Base-by-base conservation (phyloP, 2,113 vertebrate species). In the Guaruba guarouba region DNA sequence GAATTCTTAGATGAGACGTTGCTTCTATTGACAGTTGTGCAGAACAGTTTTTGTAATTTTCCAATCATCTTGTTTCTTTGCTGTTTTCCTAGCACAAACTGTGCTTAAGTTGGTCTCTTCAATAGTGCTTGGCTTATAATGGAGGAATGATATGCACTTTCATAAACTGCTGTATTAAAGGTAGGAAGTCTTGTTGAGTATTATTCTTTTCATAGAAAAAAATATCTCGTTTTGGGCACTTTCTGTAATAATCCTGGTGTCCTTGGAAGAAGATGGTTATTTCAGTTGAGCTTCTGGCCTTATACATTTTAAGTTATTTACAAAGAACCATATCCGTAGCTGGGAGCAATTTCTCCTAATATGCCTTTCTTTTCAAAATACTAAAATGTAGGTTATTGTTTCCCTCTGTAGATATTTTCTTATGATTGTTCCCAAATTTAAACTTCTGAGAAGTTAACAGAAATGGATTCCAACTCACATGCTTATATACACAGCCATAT, bases 171-270 rank as follows among this genome's bases (percentile, higher is more conserved):
- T 37, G 0, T 52, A 35, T 69, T 86, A 28, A 4, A 70, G 20
- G 35, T n/a, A 28, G 33, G 7, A 79, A 57, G 16, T 51, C 27
- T 43, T 69, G 11, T 39, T 61, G 23, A 80, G 19, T 57, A 43
- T 62, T 4, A 1, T 62, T 41, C 3, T 76, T 80, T 91, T 46
- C 10, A 12, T 9, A 41, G 46, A 14, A 70, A 37, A n/a, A 69
- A 68, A 5, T 0, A 59, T 17, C 3, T 1, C 6, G 29, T 55
- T 70, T 27, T 0, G 5, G 8, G 9, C 15, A 8, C 4, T 77
- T 82, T 64, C 17, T 93, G 17, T 71, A 33, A 52, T 48, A 76
- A 52, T 66, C 8, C 20, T 52, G 8, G 7, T 80, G 29, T 61
- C 23, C 8, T 68, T 25, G 8, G 62, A 75, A 68, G 17, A 59